phyloP scores from a whole-genome alignment of 2,888 invertebrate genomes.

The Amorpha juglandis region DNA sequence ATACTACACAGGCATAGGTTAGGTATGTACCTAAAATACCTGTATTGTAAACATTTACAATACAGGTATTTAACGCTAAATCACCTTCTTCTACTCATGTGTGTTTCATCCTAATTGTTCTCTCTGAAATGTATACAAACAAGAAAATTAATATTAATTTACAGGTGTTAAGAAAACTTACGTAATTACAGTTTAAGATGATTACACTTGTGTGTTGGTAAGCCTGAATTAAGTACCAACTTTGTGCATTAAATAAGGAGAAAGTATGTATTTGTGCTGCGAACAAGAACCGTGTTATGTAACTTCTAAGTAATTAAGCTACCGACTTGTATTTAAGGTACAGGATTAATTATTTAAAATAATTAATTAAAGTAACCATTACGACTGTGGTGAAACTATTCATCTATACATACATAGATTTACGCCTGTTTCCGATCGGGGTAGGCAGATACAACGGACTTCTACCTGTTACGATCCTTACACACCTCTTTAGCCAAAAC shows the following conservation, averaged over 20 bases:
- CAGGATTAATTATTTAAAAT: conserved; percentile 1
- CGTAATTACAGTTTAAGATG: conserved; percentile 7
- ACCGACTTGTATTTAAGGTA: conserved; percentile 37
- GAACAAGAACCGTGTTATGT: conserved; percentile 36
- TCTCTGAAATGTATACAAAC: neutral
- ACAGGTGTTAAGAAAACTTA: conserved; percentile 7
- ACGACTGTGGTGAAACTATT: neutral
- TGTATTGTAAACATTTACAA: no score
- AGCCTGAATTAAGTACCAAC: conserved; percentile 16
- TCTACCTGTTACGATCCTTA: no score
- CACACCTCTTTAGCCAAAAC: no score
- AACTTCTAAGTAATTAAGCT: conserved; percentile 52
- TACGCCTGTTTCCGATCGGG: no score
- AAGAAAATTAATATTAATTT: conserved; percentile 9
- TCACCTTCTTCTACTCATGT: no score
- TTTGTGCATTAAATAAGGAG: conserved; percentile 21
- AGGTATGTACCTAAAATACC: no score
- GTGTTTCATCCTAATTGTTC: neutral
- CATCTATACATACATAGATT: neutral
- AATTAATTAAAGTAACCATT: neutral
- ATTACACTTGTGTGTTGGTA: conserved; percentile 13
- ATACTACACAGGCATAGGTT: no score
- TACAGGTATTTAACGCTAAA: no score
- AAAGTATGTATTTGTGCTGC: conserved; percentile 31
- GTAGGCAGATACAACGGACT: no score